Base-by-base conservation (phyloP, 2,797 vertebrate species). In the Diplodus sargus region DNA sequence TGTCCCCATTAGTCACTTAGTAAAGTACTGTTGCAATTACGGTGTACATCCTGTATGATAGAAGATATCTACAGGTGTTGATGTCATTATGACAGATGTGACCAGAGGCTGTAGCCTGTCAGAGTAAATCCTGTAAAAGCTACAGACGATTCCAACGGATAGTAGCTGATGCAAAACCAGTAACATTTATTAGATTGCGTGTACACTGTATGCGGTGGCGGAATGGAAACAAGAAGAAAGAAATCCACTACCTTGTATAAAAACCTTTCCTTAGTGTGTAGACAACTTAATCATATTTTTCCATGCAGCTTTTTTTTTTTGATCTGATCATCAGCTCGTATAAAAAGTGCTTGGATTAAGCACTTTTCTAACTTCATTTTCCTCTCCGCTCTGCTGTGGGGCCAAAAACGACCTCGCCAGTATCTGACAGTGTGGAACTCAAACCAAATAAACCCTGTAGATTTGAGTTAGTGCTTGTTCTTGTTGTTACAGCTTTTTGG, bases 401-500 rank as follows among this genome's bases (percentile, higher is more conserved):
- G 81, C 84, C 85, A 76, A 85, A 80, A 81, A 43, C 49, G 18
- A 70, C 78, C 74, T 82, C 5, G 88, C 90, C 86, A 91, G 61
- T 80, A 79, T 71, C 80, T 88, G 87, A 92, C 88, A 85, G 81
- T 85, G 84, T 87, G 80, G 85, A 87, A 81, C 85, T 92, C 77
- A 86, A 88, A 90, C 88, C 82, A 91, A 92, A 92, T 90, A 92
- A 93, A 90, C 83, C 86, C 59, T 68, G 81, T 57, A 89, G 86
- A 84, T 87, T 79, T 91, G 88, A 92, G 83, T 91, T 89, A 89
- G 87, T 89, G 82, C 87, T 82, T 79, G 82, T 85, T 85, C 86
- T 85, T 93, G 91, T 93, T 93, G 86, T 90, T 93, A 90, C 92
- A 92, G 89, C 88, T 93, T 91, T 90, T 81, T 76, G 73, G 80